These are phyloP conservation scores for Sphaerodactylus townsendi DNA, from an alignment of 2,113 vertebrate species.

Conservation along the genomic window DNA sequence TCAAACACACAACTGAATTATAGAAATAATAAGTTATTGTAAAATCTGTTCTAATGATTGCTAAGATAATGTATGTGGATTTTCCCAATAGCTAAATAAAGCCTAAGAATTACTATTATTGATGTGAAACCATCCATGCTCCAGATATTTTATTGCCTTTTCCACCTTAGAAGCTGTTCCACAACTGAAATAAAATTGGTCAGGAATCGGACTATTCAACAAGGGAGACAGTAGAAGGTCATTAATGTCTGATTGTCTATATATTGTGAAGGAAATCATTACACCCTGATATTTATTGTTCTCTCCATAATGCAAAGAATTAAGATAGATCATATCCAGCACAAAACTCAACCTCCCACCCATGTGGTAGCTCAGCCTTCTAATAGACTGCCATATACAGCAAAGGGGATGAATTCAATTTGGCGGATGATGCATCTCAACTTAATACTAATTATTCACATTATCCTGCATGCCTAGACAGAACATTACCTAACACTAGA, in stretches of 20 bases:
- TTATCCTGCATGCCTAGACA: slow-evolving; percentile 45
- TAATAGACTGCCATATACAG: neutral
- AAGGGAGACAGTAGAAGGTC: slow-evolving; percentile 51
- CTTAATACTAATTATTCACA: neutral
- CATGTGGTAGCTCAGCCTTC: neutral
- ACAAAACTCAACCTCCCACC: neutral
- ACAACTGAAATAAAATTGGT: slow-evolving; percentile 45
- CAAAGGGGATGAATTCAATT: neutral
- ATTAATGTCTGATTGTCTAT: slow-evolving; percentile 66
- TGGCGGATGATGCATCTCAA: neutral
- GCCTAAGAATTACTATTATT: neutral
- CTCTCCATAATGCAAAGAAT: slow-evolving; percentile 60
- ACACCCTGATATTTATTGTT: slow-evolving; percentile 70
- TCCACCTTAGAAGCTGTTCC: neutral
- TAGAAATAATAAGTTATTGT: neutral
- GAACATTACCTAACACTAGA: slow-evolving; percentile 20
- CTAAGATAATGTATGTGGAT: neutral
- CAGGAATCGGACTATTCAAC: slow-evolving; percentile 59
- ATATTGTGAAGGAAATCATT: slow-evolving; percentile 67
- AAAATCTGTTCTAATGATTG: neutral
- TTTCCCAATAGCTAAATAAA: neutral
- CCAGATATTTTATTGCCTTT: neutral
- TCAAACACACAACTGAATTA: neutral
- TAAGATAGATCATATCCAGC: slow-evolving; percentile 57
- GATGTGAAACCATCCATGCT: neutral